A percentile compares a stretch with the other conserved stretches of the same genome.
phyloP scores from a whole-genome alignment of 2,113 vertebrate species.

The Austrofundulus limnaeus region DNA sequence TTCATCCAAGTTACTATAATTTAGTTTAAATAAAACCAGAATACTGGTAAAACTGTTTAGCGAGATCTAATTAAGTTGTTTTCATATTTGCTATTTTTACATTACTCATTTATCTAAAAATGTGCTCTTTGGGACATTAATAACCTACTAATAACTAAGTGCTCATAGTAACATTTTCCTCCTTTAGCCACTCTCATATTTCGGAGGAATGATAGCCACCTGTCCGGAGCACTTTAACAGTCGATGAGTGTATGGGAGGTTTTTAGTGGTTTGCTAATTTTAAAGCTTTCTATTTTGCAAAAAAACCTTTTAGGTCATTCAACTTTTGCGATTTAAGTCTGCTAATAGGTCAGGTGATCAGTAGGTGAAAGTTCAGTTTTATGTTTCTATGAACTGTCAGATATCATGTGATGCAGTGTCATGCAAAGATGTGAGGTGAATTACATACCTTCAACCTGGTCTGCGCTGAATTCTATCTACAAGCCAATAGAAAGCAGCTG shows the following conservation, averaged over 20 bases:
- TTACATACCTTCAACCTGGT: slow-evolving; percentile 80
- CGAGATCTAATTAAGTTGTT: background rate
- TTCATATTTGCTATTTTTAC: background rate
- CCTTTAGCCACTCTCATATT: background rate
- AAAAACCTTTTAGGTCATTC: background rate
- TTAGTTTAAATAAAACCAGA: no score
- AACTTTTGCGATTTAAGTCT: background rate
- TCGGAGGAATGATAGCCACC: slow-evolving; percentile 12
- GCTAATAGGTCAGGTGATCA: background rate
- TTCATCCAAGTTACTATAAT: no score
- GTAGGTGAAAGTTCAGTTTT: background rate
- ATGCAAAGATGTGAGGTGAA: background rate
- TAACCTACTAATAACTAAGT: background rate
- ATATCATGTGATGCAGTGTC: slow-evolving; percentile 2
- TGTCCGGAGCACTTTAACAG: background rate
- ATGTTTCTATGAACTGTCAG: slow-evolving; percentile 1
- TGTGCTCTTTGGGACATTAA: background rate
- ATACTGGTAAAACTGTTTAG: background rate
- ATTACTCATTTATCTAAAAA: background rate
- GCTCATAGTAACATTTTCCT: background rate
- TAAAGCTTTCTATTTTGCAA: background rate
- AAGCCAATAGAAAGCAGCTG: slow-evolving; percentile 52
- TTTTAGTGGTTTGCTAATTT: background rate
- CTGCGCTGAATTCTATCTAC: slow-evolving; percentile 76
- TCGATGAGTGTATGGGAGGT: background rate